Conservation (phyloP, 2,113 vertebrate genomes). For the Aix galericulata region DNA sequence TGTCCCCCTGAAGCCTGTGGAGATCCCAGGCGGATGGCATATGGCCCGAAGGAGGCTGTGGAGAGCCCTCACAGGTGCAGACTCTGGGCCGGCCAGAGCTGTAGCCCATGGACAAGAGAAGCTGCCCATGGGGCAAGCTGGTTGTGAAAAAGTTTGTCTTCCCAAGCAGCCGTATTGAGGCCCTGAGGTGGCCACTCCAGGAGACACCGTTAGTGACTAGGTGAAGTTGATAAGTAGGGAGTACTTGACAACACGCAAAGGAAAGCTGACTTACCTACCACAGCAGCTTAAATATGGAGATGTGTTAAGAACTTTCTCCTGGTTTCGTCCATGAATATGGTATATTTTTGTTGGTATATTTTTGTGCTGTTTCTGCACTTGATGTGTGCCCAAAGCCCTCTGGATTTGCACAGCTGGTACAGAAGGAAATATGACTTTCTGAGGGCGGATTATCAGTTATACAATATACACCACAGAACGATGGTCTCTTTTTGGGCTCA, state of each 20-base stretch:
- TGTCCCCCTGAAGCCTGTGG: too few relatives aligned
- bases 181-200: not conserved
- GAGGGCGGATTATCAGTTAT: slow-evolving; percentile 9
- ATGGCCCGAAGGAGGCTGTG: too few relatives aligned
- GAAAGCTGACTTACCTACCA: not conserved
- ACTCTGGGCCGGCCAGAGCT: too few relatives aligned
- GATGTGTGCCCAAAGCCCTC: not conserved
- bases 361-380: not conserved
- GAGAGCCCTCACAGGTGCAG: too few relatives aligned
- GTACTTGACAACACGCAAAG: not conserved
- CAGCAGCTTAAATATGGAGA: not conserved
- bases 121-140: too few relatives aligned
- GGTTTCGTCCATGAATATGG: not conserved
- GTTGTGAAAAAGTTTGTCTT: too few relatives aligned
- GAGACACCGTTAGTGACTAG: not conserved
- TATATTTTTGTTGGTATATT: not conserved
- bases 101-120: too few relatives aligned
- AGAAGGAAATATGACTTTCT: slow-evolving; percentile 1
- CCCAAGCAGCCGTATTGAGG: too few relatives aligned
- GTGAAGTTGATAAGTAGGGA: not conserved
- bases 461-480: not conserved
- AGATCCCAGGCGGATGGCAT: too few relatives aligned
- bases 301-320: not conserved
- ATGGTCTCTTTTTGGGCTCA: not conserved
- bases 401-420: not conserved